A percentile compares a stretch with the other conserved stretches of the same genome.
These are phyloP conservation scores for Heterotilapia buettikoferi DNA, from an alignment of 2,113 vertebrate species.

Conservation along the genomic window DNA sequence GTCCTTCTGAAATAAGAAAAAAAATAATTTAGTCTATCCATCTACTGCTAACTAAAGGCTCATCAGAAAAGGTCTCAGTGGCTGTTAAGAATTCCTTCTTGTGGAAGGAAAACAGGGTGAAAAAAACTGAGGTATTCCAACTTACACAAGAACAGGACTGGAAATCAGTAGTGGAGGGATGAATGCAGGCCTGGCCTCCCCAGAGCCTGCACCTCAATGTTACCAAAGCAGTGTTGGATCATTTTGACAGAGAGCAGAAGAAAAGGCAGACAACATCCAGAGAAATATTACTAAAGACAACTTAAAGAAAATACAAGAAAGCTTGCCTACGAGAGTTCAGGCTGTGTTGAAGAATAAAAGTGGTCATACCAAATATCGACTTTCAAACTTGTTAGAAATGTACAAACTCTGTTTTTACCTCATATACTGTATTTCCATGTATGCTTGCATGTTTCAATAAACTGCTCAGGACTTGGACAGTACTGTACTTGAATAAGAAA, in stretches of 20 bases:
- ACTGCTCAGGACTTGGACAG: neutral
- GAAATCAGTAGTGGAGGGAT: neutral
- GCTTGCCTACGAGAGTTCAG: neutral
- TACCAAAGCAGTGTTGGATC: neutral
- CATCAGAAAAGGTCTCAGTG: neutral
- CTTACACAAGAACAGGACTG: neutral
- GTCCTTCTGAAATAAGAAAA: neutral
- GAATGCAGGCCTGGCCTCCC: neutral
- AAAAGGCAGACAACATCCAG: neutral
- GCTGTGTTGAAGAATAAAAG: neutral
- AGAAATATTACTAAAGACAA: neutral
- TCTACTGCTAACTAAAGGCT: neutral
- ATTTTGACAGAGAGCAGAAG: neutral
- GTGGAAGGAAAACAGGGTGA: neutral
- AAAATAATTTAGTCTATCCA: neutral
- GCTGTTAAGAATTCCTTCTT: neutral
- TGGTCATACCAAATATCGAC: neutral
- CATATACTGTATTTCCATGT: neutral
- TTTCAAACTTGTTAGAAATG: neutral
- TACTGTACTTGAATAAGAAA: neutral
- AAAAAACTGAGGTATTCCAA: neutral
- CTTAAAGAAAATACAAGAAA: neutral
- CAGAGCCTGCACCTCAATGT: neutral
- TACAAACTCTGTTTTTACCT: neutral
- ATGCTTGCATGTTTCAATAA: neutral